These are phyloP conservation scores for Patiria miniata DNA, from an alignment of 35 echinoderm and acorn worm species.

Conservation along the genomic window DNA sequence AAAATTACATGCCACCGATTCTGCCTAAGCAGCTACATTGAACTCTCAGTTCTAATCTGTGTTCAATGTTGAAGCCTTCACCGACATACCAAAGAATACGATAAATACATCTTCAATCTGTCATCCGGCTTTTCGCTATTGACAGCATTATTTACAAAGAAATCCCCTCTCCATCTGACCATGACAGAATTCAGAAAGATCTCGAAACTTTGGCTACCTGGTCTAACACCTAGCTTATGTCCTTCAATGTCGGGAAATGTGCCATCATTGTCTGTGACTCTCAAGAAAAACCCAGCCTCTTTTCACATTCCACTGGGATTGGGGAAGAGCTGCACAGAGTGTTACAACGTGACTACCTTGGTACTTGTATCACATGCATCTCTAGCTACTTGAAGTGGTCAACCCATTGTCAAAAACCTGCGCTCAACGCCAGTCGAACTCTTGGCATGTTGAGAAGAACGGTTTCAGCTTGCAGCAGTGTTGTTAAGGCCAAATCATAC, in stretches of 20 bases:
- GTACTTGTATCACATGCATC: constrained; percentile 15
- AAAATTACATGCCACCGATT: neutral
- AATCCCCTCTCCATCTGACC: no score
- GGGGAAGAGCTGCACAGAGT: constrained; percentile 22
- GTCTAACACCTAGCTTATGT: no score
- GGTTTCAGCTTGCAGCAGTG: no score
- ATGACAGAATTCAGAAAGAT: no score
- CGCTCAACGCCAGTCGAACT: constrained; percentile 24
- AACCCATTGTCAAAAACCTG: constrained; percentile 26
- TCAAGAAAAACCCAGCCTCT: no score
- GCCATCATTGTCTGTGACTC: no score
- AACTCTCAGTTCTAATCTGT: neutral
- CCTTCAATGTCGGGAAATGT: no score
- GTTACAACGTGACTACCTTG: constrained; percentile 36
- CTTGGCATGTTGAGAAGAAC: neutral
- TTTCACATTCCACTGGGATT: neutral
- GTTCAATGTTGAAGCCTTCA: neutral
- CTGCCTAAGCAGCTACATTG: neutral
- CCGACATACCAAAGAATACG: neutral
- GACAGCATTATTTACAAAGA: no score
- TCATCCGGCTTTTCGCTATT: no score
- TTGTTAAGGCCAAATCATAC: no score
- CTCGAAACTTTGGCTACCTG: no score
- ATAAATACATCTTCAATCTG: no score
- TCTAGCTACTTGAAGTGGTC: constrained; percentile 30